Evolutionary conservation across 2,797 vertebrate species (phyloP).

Genomic region (Miichthys miiuy): DNA sequence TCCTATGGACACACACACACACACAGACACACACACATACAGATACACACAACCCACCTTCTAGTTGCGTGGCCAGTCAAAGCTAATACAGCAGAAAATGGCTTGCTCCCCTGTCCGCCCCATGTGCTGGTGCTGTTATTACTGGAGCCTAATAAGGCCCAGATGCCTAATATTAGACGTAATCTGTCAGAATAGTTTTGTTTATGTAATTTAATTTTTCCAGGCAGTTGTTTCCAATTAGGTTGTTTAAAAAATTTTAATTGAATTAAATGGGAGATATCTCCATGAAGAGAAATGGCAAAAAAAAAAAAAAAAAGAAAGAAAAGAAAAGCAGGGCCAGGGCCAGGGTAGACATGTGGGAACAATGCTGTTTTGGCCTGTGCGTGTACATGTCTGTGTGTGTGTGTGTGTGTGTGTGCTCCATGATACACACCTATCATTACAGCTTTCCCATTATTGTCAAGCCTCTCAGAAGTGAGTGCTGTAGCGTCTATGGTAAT

Average conservation of each 20-base stretch:
- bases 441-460: constrained; percentile 81
- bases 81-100: constrained; percentile 83
- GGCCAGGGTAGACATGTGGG: constrained; percentile 71
- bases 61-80: constrained; percentile 72
- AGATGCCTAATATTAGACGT: constrained; percentile 90
- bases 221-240: constrained; percentile 89
- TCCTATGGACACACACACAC: constrained; percentile 55
- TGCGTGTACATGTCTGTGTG: constrained; percentile 25
- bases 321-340: constrained; percentile 53
- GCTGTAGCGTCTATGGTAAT: constrained; percentile 77
- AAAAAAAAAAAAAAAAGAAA: constrained; percentile 53
- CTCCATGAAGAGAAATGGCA: constrained; percentile 75
- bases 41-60: constrained; percentile 56
- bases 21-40: constrained; percentile 38
- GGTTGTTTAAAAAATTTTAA: constrained; percentile 88
- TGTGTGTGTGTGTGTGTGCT: constrained; percentile 27
- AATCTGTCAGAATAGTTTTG: constrained; percentile 88
- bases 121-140: constrained; percentile 81
- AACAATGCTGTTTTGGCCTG: constrained; percentile 67
- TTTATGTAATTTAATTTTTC: constrained; percentile 88
- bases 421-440: constrained; percentile 82
- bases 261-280: constrained; percentile 88
- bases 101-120: constrained; percentile 64
- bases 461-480: constrained; percentile 80
- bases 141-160: constrained; percentile 84